Conservation (phyloP, 2,113 vertebrate species). For the Brachirus orientalis region DNA sequence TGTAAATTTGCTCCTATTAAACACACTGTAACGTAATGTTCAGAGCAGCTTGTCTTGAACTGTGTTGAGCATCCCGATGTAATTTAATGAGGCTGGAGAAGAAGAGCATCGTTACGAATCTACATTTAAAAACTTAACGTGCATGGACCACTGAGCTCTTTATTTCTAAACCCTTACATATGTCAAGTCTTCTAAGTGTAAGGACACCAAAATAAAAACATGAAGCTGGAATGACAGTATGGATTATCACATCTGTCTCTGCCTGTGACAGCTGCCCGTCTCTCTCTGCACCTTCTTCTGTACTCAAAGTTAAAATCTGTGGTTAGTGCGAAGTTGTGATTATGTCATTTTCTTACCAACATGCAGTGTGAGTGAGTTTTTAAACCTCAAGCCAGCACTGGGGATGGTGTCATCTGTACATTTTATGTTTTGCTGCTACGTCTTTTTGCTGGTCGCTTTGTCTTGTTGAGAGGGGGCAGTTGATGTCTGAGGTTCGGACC, state of each 20-base stretch:
- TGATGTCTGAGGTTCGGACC: constrained; percentile 66
- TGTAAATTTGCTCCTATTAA: too few relatives aligned
- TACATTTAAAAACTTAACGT: too few relatives aligned
- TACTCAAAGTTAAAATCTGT: constrained; percentile 28
- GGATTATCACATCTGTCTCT: constrained; percentile 1
- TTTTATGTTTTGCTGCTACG: constrained; percentile 80
- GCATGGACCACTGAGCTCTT: too few relatives aligned
- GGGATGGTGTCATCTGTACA: neutral
- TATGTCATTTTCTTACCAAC: constrained; percentile 36
- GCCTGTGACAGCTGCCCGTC: neutral
- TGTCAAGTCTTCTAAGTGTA: neutral
- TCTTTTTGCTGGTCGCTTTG: constrained; percentile 82
- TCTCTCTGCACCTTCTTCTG: neutral
- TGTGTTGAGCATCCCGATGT: too few relatives aligned
- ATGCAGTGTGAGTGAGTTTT: constrained; percentile 48
- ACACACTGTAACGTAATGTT: too few relatives aligned
- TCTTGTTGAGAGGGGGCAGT: constrained; percentile 68
- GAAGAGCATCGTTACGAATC: too few relatives aligned
- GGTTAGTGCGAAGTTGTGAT: constrained; percentile 11
- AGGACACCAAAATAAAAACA: constrained; percentile 37
- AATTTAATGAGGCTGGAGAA: too few relatives aligned
- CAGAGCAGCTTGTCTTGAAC: too few relatives aligned
- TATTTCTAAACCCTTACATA: too few relatives aligned
- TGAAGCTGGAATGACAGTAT: constrained; percentile 44
- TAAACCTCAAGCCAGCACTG: constrained; percentile 10